Base-by-base conservation (phyloP, 2,113 vertebrate genomes). In the Ophiodon elongatus region DNA sequence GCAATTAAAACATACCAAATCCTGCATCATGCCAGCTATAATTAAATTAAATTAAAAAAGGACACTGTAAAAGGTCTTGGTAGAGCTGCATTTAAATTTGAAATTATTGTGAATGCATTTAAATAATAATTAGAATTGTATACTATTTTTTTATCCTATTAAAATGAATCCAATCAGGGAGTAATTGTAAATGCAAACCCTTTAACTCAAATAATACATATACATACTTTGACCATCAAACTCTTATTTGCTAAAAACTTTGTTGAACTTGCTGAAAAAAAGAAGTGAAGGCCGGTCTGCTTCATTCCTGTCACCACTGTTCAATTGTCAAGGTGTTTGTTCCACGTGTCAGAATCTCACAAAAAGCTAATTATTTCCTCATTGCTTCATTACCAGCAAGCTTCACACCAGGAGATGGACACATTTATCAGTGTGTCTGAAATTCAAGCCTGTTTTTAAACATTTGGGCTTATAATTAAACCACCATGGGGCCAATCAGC, bases 271-370 rank as follows among this genome's bases (percentile, higher is more conserved):
- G 5, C 15, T 43, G 8, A 73, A 54, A 47, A 4, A 43, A 29
- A 67, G 50, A 14, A 50, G 13, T 29, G 50, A 66, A 79, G 59
- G 6, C 35, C 52, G 17, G 43, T 60, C n/a, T 39, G 27, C 64
- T 57, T 82, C 17, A 56, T 71, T 84, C 29, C 43, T 78, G 79
- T 89, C 83, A 68, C 10, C 75, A 33, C 76, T 72, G 43, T 80
- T 74, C 57, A 71, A 68, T 84, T 88, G 84, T 89, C 87, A 91
- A 91, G 77, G 87, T 93, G 86, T 89, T 89, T 91, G 89, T 92
- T 92, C 87, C 82, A 84, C 80, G 19, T 79, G 90, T 90, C 89
- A 85, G 74, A 80, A 70, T 85, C 69, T 89, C 62, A 79, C 78
- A 83, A 65, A 83, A 76, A 92, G 83, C 74, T 80, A 82, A 87